Conservation (phyloP, 2,113 vertebrate species). For the Mandrillus leucophaeus region DNA sequence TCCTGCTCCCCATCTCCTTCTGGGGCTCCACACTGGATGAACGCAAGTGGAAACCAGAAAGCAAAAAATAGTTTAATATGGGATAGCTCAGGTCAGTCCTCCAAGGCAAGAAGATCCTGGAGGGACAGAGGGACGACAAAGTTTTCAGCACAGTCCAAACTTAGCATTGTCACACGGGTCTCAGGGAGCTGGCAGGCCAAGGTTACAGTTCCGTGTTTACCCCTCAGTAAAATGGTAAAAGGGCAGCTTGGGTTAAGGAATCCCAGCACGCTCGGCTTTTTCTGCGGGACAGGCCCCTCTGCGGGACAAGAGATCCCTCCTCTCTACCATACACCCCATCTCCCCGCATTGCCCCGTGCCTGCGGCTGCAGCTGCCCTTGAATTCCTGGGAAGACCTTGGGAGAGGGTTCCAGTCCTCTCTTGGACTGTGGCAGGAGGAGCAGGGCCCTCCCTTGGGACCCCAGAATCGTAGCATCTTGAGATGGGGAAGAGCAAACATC, state of each 20-base stretch:
- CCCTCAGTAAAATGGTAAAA: too few species aligned
- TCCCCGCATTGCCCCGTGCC: background rate
- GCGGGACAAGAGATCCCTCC: background rate
- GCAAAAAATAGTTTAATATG: background rate
- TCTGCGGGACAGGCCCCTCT: too few species aligned
- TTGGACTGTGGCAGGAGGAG: background rate
- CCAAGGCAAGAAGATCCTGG: background rate
- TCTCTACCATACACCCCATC: background rate
- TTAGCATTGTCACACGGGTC: background rate
- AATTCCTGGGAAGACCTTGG: background rate
- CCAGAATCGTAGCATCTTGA: background rate
- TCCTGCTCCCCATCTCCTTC: background rate
- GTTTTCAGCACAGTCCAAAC: background rate
- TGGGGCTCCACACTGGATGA: background rate
- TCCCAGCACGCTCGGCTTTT: too few species aligned
- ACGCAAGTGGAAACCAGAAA: background rate
- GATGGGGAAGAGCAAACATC: background rate
- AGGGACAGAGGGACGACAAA: background rate
- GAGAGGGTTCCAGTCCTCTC: background rate
- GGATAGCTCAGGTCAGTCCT: background rate
- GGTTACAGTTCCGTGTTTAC: background rate
- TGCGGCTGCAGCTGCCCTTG: rapidly evolving
- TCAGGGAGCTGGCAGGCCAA: background rate
- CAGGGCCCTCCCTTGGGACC: background rate
- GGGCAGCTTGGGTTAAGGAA: background rate